phyloP scores from a whole-genome alignment of 2,888 invertebrate genomes.

The Diplolepis rosae region DNA sequence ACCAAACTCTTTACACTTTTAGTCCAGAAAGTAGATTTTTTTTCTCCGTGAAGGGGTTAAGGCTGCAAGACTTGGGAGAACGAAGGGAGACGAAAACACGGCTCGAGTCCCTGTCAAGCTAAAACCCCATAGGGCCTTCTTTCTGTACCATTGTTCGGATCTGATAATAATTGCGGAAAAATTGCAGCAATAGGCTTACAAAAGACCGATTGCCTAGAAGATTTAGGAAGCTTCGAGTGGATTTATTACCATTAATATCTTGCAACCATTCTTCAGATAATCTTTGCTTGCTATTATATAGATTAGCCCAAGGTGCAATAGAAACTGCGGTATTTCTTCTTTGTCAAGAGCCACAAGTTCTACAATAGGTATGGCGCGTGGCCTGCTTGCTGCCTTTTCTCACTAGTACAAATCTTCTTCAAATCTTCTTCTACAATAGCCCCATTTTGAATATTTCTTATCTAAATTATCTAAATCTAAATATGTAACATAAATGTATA shows the following conservation, averaged over 20 bases:
- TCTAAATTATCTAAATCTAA: no score
- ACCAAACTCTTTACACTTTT: no score
- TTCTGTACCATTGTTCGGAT: slow-evolving; percentile 26
- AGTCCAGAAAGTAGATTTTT: no score
- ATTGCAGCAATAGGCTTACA: slow-evolving; percentile 29
- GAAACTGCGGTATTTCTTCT: slow-evolving; percentile 19
- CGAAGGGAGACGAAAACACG: not conserved
- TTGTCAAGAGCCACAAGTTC: not conserved
- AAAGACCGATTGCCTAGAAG: slow-evolving; percentile 13
- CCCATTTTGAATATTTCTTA: no score
- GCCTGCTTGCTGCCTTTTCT: not conserved
- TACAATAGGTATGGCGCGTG: slow-evolving; percentile 9
- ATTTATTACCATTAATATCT: slow-evolving; percentile 26
- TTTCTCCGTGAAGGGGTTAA: no score
- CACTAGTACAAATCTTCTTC: not conserved
- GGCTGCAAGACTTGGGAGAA: not conserved
- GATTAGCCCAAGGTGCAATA: slow-evolving; percentile 12
- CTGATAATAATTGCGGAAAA: slow-evolving; percentile 23
- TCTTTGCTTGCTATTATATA: slow-evolving; percentile 20
- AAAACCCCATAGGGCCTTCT: slow-evolving; percentile 3
- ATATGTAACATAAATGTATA: no score
- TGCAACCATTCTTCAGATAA: slow-evolving; percentile 20
- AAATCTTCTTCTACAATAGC: no score
- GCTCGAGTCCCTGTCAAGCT: not conserved
- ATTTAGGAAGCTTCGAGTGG: slow-evolving; percentile 16